phyloP scores from a whole-genome alignment of 2,113 vertebrate species.

The Burhinus bistriatus region DNA sequence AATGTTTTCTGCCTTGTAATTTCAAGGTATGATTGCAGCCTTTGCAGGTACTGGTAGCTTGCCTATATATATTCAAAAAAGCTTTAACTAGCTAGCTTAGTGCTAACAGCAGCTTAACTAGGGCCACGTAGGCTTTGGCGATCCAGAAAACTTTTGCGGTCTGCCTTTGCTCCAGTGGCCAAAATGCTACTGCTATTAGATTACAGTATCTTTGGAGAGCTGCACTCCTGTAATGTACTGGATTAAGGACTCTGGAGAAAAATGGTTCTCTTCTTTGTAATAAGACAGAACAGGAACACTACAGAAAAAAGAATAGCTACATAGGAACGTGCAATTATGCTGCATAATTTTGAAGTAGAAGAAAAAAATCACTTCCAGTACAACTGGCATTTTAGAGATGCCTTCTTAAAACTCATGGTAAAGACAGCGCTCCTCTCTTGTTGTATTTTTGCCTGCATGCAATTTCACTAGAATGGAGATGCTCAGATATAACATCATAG shows the following conservation, averaged over 20 bases:
- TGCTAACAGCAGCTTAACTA: neutral
- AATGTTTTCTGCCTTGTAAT: neutral
- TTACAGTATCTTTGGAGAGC: neutral
- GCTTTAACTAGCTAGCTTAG: neutral
- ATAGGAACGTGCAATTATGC: rapidly evolving
- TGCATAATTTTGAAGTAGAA: neutral
- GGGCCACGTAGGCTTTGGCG: neutral
- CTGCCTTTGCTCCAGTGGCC: constrained; percentile 12
- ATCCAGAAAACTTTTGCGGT: neutral
- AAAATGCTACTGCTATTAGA: constrained; percentile 36
- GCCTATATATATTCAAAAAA: neutral
- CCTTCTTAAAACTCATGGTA: neutral
- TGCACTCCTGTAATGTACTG: neutral
- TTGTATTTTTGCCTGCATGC: too few relatives aligned
- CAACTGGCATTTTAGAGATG: neutral
- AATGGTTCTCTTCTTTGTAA: neutral
- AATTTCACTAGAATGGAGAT: too few relatives aligned
- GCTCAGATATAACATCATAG: too few relatives aligned
- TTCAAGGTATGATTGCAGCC: neutral
- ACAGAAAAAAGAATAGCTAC: neutral
- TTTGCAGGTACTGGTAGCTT: neutral
- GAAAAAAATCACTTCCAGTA: neutral
- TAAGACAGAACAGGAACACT: neutral
- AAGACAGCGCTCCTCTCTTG: neutral
- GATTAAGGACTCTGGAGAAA: neutral